These are phyloP conservation scores for Nowickia ferox DNA, from an alignment of 2,888 invertebrate genomes.

Conservation along the genomic window DNA sequence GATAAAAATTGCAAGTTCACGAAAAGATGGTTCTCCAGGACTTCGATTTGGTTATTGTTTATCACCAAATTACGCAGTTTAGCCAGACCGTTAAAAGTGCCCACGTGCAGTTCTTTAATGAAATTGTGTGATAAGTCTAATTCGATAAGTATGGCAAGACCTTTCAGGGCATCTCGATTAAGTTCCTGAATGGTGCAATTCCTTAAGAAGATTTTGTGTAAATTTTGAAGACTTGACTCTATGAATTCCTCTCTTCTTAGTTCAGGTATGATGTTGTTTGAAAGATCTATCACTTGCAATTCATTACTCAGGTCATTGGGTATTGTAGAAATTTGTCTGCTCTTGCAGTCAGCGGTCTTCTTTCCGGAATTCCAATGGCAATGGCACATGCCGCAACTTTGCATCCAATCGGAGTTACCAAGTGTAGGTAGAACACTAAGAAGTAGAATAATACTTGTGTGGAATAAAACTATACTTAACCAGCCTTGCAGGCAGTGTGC, in stretches of 20 bases:
- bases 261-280: slow-evolving; percentile 87
- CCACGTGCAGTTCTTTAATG: slow-evolving; percentile 86
- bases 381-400: slow-evolving; percentile 85
- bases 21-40: slow-evolving; percentile 90
- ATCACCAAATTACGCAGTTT: slow-evolving; percentile 89
- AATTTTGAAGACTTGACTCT: slow-evolving; percentile 88
- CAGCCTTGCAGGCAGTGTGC: slow-evolving; percentile 30
- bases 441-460: slow-evolving; percentile 68
- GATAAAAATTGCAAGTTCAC: slow-evolving; percentile 89
- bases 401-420: slow-evolving; percentile 81
- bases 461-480: slow-evolving; percentile 40
- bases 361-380: slow-evolving; percentile 94
- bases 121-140: slow-evolving; percentile 91
- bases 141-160: slow-evolving; percentile 91
- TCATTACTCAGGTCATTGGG: slow-evolving; percentile 89
- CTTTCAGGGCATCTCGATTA: slow-evolving; percentile 90
- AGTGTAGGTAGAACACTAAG: slow-evolving; percentile 64
- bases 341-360: slow-evolving; percentile 91
- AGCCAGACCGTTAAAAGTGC: slow-evolving; percentile 88
- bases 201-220: slow-evolving; percentile 91
- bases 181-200: slow-evolving; percentile 90
- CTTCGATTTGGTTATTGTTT: slow-evolving; percentile 89
- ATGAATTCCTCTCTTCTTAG: slow-evolving; percentile 88
- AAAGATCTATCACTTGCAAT: slow-evolving; percentile 89
- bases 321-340: slow-evolving; percentile 87